Base-by-base conservation (phyloP, 2,113 vertebrate genomes). In the Ammodytes dubius region DNA sequence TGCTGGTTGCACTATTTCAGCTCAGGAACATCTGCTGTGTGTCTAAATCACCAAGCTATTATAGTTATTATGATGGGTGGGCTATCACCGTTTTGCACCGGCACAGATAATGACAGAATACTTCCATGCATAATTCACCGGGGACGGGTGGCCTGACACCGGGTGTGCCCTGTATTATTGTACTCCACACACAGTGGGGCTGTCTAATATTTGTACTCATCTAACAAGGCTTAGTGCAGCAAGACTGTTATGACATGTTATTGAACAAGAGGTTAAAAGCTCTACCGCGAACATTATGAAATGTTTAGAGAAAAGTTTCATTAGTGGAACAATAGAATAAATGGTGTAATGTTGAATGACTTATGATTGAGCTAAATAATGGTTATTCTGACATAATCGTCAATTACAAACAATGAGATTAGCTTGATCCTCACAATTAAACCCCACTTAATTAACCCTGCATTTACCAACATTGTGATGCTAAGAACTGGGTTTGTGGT, bases 71-170 rank as follows among this genome's bases (percentile, higher is more conserved):
- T 87, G 88, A 91, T 83, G 83, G 87, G 88, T 88, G 74, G 75
- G 73, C 79, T 85, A 88, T 90, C 70, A 27, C 53, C 50, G 65
- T 83, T 91, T 88, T 89, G 89, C 85, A 86, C 70, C 3, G 46
- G 49, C 76, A 84, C 61, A 89, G 91, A 91, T 88, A 89, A 89
- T 90, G 78, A 90, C 73, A 86, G 83, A 89, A 89, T 81, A 88
- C 74, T 69, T 81, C 70, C 77, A 84, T 87, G 89, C 81, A 91
- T 93, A 92, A 92, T 90, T 92, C 88, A 91, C 81, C 47, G 61
- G 87, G 83, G 85, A 93, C 39, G 45, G 74, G 70, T 79, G 81
- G 84, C 85, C 83, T 89, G 88, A 89, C 88, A 87, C 83, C 13
- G 59, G 67, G 53, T 68, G 82, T 66, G 79, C 76, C 79, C 70